Conservation (phyloP, 2,888 invertebrate genomes). For the Eutolmus rufibarbis region DNA sequence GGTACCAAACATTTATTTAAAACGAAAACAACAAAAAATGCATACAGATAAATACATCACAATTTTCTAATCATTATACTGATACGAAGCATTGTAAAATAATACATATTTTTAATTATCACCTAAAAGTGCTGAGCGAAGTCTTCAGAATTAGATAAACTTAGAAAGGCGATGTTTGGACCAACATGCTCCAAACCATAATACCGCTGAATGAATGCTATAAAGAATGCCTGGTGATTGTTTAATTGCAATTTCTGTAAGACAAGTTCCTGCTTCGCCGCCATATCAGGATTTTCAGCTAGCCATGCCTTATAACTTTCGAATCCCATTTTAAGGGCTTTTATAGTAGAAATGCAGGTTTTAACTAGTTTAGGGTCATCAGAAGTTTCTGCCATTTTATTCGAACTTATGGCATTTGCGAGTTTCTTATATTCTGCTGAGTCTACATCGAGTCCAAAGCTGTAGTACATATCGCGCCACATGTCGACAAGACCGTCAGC, state of each 20-base stretch:
- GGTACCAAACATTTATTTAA: too few relatives aligned
- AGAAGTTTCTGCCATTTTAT: neutral
- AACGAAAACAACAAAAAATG: too few relatives aligned
- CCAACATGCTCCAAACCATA: neutral
- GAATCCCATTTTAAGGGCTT: neutral
- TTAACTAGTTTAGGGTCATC: neutral
- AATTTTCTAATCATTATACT: neutral
- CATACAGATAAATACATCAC: too few relatives aligned
- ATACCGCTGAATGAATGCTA: neutral
- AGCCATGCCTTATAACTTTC: neutral
- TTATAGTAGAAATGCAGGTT: neutral
- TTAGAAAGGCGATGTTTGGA: neutral
- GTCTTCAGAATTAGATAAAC: neutral
- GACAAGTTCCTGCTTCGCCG: neutral
- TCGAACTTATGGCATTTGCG: neutral
- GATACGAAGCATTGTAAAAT: neutral
- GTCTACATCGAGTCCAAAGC: neutral
- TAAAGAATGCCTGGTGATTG: conserved; percentile 4
- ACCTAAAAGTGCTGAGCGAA: neutral
- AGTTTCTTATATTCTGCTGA: neutral
- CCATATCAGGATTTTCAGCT: neutral
- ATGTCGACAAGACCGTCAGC: neutral
- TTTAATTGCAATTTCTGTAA: neutral
- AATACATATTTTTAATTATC: neutral
- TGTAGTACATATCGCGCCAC: neutral